phyloP scores from a whole-genome alignment of 2,888 invertebrate genomes.

The Acronicta psi region DNA sequence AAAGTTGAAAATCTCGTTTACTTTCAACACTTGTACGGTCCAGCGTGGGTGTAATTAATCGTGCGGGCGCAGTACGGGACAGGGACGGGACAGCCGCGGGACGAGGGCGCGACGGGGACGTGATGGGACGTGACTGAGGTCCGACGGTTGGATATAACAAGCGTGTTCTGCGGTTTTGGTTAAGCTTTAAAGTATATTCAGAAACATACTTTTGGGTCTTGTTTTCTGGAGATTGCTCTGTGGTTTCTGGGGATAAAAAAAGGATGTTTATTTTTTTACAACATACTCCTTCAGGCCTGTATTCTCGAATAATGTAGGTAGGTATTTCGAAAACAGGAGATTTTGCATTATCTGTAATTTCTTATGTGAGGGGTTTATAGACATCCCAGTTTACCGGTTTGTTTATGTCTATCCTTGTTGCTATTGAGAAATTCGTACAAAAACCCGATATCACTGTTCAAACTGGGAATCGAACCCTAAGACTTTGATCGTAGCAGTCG shows the following conservation, averaged over 20 bases:
- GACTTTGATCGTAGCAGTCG: no score
- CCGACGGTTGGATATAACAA: slow-evolving; percentile 16
- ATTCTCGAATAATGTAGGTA: no score
- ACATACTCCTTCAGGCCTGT: no score
- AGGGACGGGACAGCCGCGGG: slow-evolving; percentile 2
- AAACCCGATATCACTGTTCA: no score
- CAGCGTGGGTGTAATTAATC: slow-evolving; percentile 52
- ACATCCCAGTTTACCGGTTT: no score
- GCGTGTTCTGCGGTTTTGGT: slow-evolving; percentile 20
- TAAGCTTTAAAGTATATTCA: slow-evolving; percentile 14
- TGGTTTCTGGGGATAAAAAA: neutral
- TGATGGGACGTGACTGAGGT: slow-evolving; percentile 31
- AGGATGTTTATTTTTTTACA: no score
- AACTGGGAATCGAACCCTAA: no score
- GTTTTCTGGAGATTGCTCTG: neutral
- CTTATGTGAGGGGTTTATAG: no score
- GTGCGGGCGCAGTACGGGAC: slow-evolving; percentile 16
- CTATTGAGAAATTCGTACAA: no score
- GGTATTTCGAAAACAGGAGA: no score
- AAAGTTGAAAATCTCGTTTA: slow-evolving; percentile 52
- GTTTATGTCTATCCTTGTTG: no score
- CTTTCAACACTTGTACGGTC: slow-evolving; percentile 42
- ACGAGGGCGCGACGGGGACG: slow-evolving; percentile 9
- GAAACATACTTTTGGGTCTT: neutral
- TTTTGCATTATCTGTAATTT: no score